These are phyloP conservation scores for Liposcelis brunnea DNA, from an alignment of 2,888 invertebrate species.

Conservation along the genomic window DNA sequence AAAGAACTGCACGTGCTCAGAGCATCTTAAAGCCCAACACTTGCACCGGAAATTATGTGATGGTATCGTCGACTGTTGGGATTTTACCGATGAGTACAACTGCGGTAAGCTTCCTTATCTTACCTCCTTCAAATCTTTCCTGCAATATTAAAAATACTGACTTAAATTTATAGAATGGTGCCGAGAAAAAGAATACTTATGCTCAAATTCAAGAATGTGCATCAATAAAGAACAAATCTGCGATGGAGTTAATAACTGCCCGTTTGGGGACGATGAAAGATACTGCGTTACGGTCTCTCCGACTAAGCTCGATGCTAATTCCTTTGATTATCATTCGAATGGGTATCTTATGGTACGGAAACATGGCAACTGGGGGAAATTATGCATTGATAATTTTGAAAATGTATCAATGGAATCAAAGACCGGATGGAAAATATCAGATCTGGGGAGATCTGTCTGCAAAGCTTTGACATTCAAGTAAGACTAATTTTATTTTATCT, in stretches of 20 bases:
- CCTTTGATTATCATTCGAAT: constrained; percentile 16
- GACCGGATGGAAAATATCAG: constrained; percentile 42
- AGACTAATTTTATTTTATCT: constrained; percentile 21
- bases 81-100: constrained; percentile 57
- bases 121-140: not conserved
- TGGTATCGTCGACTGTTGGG: constrained; percentile 62
- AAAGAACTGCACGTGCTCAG: constrained; percentile 53
- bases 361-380: constrained; percentile 58
- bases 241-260: constrained; percentile 52
- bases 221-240: constrained; percentile 46
- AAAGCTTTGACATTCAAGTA: constrained; percentile 59
- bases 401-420: constrained; percentile 37
- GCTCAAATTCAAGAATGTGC: constrained; percentile 52
- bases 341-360: constrained; percentile 58
- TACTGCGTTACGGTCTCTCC: constrained; percentile 51
- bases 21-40: constrained; percentile 50
- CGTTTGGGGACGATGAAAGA: constrained; percentile 56
- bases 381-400: constrained; percentile 51
- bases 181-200: constrained; percentile 49
- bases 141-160: constrained; percentile 1
- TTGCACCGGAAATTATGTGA: constrained; percentile 59
- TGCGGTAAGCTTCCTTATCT: constrained; percentile 40
- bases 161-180: constrained; percentile 45
- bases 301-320: constrained; percentile 21
- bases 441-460: constrained; percentile 58